These are phyloP conservation scores for Ptilonorhynchus violaceus DNA, from an alignment of 2,113 vertebrate species.

Conservation along the genomic window DNA sequence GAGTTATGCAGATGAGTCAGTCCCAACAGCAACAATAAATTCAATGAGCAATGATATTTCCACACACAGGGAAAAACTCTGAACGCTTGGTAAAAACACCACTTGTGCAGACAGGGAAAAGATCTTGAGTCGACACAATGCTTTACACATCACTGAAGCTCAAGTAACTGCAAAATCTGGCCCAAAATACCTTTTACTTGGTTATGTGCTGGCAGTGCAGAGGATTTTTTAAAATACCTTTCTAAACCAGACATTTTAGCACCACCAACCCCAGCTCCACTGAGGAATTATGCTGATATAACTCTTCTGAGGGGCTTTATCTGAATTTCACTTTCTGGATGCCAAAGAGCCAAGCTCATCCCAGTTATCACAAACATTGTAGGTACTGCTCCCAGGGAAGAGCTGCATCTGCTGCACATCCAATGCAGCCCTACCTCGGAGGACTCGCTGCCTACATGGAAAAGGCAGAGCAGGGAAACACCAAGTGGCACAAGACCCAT, in stretches of 20 bases:
- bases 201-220: neutral
- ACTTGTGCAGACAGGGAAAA: neutral
- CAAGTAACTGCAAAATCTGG: neutral
- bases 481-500: fast-evolving
- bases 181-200: neutral
- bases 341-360: neutral
- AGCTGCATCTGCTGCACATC: neutral
- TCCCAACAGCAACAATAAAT: neutral
- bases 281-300: neutral
- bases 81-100: neutral
- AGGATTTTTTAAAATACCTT: neutral
- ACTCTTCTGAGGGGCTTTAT: neutral
- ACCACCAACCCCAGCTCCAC: fast-evolving
- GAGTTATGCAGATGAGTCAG: neutral
- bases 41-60: neutral
- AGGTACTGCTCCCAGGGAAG: fast-evolving
- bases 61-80: neutral
- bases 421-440: fast-evolving
- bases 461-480: neutral
- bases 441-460: fast-evolving
- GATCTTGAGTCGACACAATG: neutral
- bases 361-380: neutral
- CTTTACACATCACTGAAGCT: neutral
- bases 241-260: neutral
- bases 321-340: neutral